Conservation (phyloP, 92 coral and sea anemone species). For the Palythoa heliodiscus region DNA sequence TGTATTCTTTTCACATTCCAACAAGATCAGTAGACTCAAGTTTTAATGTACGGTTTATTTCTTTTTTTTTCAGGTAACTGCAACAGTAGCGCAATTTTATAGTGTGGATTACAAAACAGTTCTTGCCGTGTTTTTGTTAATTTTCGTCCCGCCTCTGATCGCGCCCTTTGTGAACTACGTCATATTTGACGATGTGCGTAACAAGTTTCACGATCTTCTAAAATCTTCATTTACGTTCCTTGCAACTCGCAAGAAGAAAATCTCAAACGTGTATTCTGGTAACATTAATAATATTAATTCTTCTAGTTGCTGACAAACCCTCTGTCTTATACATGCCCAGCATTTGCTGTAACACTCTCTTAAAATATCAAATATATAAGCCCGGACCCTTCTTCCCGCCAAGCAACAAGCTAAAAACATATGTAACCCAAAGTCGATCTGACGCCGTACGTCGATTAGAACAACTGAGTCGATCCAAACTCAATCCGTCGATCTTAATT, state of each 20-base stretch:
- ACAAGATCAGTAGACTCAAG: not conserved
- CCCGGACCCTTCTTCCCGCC: too few relatives aligned
- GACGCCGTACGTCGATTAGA: too few relatives aligned
- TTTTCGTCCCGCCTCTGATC: constrained; percentile 32
- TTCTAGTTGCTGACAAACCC: too few relatives aligned
- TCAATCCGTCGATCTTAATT: too few relatives aligned
- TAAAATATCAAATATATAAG: too few relatives aligned
- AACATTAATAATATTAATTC: too few relatives aligned
- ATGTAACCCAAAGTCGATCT: too few relatives aligned
- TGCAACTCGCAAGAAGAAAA: not conserved
- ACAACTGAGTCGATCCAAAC: too few relatives aligned
- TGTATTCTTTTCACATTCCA: not conserved
- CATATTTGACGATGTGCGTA: constrained; percentile 20
- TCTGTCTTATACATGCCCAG: too few relatives aligned
- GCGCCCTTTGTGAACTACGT: constrained; percentile 23
- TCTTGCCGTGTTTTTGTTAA: constrained; percentile 22
- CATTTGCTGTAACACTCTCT: too few relatives aligned
- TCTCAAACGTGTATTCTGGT: too few relatives aligned
- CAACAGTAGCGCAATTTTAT: constrained; percentile 25
- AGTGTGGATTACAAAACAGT: not conserved
- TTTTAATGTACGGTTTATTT: not conserved
- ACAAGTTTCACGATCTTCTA: constrained; percentile 25
- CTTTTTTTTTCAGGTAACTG: constrained; percentile 23
- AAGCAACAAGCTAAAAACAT: too few relatives aligned
- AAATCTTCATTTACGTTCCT: not conserved